These are phyloP conservation scores for Teleogryllus oceanicus DNA, from an alignment of 2,888 invertebrate species.

Conservation along the genomic window DNA sequence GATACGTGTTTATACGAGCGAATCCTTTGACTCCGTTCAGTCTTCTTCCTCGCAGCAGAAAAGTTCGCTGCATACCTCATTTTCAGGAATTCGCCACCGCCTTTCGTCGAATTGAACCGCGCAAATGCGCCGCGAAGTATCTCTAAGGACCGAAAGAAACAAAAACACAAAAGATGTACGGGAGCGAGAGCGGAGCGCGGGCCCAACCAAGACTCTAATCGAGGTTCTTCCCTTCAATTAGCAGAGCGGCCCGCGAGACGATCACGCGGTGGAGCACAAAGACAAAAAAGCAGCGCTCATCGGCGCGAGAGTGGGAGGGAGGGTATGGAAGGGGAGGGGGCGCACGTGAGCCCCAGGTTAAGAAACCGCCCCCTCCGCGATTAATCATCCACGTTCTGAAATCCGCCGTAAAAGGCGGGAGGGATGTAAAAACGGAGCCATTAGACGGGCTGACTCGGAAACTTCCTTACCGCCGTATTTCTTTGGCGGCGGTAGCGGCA, in stretches of 20 bases:
- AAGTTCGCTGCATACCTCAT: too few relatives aligned
- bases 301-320: background rate
- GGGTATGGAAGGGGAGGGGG: background rate
- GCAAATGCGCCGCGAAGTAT: too few relatives aligned
- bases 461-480: background rate
- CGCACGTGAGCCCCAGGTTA: constrained; percentile 18
- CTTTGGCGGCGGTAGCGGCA: background rate
- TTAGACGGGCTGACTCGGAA: constrained; percentile 1
- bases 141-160: background rate
- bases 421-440: constrained; percentile 10
- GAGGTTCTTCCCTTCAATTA: background rate
- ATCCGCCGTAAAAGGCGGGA: background rate
- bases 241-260: background rate
- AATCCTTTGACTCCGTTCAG: too few relatives aligned
- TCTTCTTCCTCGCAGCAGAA: too few relatives aligned
- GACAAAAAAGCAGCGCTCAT: background rate
- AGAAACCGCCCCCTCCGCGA: background rate
- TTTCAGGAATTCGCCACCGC: too few relatives aligned
- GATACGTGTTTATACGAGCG: too few relatives aligned
- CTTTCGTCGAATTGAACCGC: too few relatives aligned
- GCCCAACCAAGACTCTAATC: background rate
- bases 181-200: background rate
- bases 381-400: background rate
- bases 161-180: background rate
- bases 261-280: background rate